Evolutionary conservation across 2,113 vertebrate species (phyloP).

Genomic region (Microtus oregoni): DNA sequence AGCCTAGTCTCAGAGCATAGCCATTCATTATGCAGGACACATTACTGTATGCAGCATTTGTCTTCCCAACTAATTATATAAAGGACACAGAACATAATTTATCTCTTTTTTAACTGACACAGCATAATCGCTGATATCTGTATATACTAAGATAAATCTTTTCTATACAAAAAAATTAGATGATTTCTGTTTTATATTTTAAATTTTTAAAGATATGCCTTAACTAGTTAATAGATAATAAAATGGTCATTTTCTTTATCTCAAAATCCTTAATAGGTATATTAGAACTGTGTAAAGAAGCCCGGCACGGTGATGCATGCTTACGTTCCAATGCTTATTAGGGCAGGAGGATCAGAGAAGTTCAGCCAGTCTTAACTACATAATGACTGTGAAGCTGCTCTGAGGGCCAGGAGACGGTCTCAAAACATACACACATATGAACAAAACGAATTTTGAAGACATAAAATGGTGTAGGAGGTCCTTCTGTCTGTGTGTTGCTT

Average conservation of each 20-base stretch:
- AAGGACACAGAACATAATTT: neutral
- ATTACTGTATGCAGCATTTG: neutral
- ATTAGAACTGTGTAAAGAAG: neutral
- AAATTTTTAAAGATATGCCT: neutral
- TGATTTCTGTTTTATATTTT: slow-evolving; percentile 28
- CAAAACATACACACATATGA: neutral
- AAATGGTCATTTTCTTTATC: neutral
- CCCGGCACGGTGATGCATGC: rapidly evolving
- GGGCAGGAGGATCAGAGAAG: neutral
- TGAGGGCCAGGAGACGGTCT: neutral
- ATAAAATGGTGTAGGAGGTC: neutral
- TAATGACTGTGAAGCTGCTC: neutral
- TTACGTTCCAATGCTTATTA: neutral
- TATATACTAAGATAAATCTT: neutral
- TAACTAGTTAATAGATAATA: slow-evolving; percentile 35
- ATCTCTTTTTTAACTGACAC: neutral
- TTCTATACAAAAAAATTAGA: neutral
- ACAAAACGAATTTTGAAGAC: neutral
- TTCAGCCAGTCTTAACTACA: neutral
- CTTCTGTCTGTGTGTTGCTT: too few species aligned
- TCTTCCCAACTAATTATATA: slow-evolving; percentile 4
- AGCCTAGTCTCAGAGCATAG: neutral
- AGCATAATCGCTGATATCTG: neutral
- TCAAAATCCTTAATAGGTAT: neutral
- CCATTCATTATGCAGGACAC: too few species aligned